Conservation (phyloP, 1,140 invertebrate genomes). For the Telenomus remus region DNA sequence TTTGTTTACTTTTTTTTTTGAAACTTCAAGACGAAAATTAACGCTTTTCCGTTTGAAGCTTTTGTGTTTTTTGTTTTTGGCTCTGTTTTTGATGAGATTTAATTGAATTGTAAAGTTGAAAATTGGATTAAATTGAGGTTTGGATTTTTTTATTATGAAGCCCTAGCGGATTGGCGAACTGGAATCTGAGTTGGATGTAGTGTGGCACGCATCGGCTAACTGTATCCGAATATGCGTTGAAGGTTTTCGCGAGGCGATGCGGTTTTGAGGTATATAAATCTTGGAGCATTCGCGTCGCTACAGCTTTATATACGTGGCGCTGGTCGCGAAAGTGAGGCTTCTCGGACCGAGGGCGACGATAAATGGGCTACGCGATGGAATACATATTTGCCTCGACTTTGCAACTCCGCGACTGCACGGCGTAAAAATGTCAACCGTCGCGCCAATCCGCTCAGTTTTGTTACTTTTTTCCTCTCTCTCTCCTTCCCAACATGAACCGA, state of each 20-base stretch:
- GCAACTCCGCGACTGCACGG: constrained; percentile 35
- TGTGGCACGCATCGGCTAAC: constrained; percentile 32
- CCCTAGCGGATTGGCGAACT: constrained; percentile 5
- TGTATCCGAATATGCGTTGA: constrained; percentile 42
- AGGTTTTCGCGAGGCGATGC: constrained; percentile 31
- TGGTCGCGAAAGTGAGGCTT: constrained; percentile 34
- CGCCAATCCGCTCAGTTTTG: constrained; percentile 36
- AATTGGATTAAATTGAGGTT: no score
- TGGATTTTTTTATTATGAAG: constrained; percentile 5
- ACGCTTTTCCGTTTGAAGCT: no score
- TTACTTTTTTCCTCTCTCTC: no score
- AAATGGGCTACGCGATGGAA: constrained; percentile 43
- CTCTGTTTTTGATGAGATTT: no score
- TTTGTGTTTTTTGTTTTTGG: no score
- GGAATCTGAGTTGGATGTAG: constrained; percentile 15
- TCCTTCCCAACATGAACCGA: no score
- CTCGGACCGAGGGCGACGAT: constrained; percentile 47
- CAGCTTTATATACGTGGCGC: constrained; percentile 13
- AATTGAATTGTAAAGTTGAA: no score
- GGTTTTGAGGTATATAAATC: constrained; percentile 44
- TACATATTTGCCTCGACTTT: constrained; percentile 48
- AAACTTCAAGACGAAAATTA: no score
- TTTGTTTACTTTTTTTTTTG: no score
- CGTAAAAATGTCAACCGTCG: constrained; percentile 45
- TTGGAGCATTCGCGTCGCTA: constrained; percentile 14